Conservation (phyloP, 2,113 vertebrate species). For the Leuciscus idus region DNA sequence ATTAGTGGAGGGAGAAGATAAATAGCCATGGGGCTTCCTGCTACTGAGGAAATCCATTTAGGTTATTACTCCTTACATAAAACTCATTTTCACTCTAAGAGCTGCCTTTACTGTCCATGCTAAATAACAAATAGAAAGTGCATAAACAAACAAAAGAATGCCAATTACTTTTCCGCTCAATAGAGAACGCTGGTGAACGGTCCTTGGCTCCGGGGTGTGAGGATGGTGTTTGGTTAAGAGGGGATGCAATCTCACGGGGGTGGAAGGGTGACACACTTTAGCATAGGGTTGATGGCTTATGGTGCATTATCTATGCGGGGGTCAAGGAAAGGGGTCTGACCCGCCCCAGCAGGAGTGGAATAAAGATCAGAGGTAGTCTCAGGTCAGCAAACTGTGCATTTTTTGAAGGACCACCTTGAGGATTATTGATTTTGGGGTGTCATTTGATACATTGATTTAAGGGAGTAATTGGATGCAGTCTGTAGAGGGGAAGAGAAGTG, state of each 20-base stretch:
- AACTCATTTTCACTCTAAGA: conserved; percentile 78
- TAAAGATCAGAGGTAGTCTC: conserved; percentile 58
- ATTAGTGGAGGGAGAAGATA: conserved; percentile 75
- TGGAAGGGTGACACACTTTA: not conserved
- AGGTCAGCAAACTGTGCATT: conserved; percentile 47
- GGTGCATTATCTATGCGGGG: not conserved
- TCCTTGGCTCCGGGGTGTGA: conserved; percentile 30
- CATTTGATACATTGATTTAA: conserved; percentile 56
- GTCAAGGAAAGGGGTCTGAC: conserved; percentile 45
- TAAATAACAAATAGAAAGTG: conserved; percentile 76
- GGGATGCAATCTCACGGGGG: not conserved
- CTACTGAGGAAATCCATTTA: conserved; percentile 76
- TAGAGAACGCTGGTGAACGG: conserved; percentile 50
- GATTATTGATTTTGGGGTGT: conserved; percentile 50
- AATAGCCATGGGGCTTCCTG: conserved; percentile 65
- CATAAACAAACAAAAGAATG: conserved; percentile 68
- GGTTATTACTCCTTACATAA: conserved; percentile 79
- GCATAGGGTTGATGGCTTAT: conserved; percentile 15
- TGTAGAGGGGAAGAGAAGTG: conserved; percentile 19
- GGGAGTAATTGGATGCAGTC: conserved; percentile 45
- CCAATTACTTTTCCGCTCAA: conserved; percentile 62
- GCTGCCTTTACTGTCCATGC: conserved; percentile 69
- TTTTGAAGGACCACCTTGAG: conserved; percentile 53
- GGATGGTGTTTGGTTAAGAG: not conserved
- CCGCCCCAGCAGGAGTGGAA: conserved; percentile 52